These are phyloP conservation scores for Teleogryllus occipitalis DNA, from an alignment of 1,140 invertebrate genomes.

Conservation along the genomic window DNA sequence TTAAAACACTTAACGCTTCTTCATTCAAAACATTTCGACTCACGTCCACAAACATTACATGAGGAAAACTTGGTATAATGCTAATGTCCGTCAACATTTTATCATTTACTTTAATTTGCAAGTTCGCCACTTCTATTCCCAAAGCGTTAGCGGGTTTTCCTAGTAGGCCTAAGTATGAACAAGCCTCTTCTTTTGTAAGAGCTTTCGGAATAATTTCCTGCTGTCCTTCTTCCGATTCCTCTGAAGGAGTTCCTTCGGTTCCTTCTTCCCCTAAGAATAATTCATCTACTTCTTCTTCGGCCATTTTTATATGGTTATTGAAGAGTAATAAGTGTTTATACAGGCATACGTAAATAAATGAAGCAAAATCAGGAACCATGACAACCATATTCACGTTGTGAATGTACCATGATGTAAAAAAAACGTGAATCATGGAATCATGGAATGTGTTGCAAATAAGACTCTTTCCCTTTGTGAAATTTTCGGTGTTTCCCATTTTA, in stretches of 20 bases:
- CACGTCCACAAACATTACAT: neutral
- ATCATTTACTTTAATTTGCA: neutral
- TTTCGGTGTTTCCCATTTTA: no score
- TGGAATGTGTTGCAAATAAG: no score
- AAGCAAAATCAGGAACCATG: no score
- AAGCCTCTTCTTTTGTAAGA: neutral
- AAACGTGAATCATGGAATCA: no score
- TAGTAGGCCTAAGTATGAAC: neutral
- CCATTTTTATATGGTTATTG: no score
- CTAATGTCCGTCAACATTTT: neutral
- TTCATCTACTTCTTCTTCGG: neutral
- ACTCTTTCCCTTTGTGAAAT: no score
- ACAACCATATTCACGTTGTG: no score
- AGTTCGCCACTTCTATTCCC: neutral
- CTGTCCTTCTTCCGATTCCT: neutral
- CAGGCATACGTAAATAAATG: no score
- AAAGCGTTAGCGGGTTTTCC: neutral
- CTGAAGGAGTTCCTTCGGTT: neutral
- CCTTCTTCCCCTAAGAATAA: neutral
- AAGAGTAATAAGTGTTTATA: no score
- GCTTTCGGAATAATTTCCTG: neutral
- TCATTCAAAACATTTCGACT: neutral
- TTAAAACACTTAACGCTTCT: neutral
- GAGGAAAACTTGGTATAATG: neutral
- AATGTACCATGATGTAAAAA: no score